Evolutionary conservation across 2,888 invertebrate genomes (phyloP).

Genomic region (Drosophila greeni): DNA sequence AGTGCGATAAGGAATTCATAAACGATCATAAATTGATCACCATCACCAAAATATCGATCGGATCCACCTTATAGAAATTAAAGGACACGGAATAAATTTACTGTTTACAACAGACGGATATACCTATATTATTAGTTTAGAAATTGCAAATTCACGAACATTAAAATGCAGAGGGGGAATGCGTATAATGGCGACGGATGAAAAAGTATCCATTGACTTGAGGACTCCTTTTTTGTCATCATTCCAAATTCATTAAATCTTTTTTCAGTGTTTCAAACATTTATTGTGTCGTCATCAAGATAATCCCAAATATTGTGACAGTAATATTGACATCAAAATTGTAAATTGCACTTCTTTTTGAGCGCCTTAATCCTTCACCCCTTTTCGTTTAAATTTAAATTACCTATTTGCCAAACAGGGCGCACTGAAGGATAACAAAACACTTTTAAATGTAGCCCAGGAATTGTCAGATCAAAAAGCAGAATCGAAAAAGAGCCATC

Average conservation of each 20-base stretch:
- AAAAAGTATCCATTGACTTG: background rate
- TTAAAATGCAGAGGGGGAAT: background rate
- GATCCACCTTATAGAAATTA: too few relatives aligned
- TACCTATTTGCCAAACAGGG: slow-evolving; percentile 64
- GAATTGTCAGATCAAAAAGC: slow-evolving; percentile 76
- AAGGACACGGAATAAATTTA: background rate
- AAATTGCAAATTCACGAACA: background rate
- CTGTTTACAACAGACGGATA: background rate
- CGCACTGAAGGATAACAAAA: slow-evolving; percentile 68
- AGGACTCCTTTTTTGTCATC: background rate
- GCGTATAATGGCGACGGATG: background rate
- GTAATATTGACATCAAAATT: slow-evolving; percentile 53
- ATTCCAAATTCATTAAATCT: background rate
- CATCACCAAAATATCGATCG: background rate
- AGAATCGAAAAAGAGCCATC: slow-evolving; percentile 76
- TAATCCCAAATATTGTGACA: slow-evolving; percentile 76
- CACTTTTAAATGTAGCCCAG: slow-evolving; percentile 63
- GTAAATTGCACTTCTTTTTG: slow-evolving; percentile 49
- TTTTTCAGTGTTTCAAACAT: background rate
- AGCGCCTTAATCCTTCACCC: slow-evolving; percentile 50
- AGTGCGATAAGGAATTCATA: background rate
- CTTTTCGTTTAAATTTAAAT: slow-evolving; percentile 63
- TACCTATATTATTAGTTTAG: background rate
- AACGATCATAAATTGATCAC: background rate
- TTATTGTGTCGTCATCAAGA: slow-evolving; percentile 21